These are phyloP conservation scores for Dreissena polymorpha DNA, from an alignment of 1,140 invertebrate species.

Conservation along the genomic window DNA sequence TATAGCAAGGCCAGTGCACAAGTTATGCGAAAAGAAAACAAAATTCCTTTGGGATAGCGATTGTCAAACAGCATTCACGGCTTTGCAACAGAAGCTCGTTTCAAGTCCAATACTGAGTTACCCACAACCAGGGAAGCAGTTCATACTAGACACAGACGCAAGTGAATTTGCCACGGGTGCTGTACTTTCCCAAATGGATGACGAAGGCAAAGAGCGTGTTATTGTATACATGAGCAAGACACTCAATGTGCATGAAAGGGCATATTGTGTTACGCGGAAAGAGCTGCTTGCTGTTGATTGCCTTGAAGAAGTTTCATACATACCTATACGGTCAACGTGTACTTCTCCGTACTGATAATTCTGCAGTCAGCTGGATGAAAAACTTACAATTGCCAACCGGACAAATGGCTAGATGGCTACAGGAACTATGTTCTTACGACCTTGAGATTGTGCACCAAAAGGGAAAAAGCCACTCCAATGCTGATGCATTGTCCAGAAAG, in stretches of 20 bases:
- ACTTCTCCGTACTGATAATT: slow-evolving; percentile 59
- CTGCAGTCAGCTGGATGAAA: slow-evolving; percentile 38
- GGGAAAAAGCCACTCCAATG: slow-evolving; percentile 5
- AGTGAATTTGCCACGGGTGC: slow-evolving; percentile 63
- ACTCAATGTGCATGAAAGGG: slow-evolving; percentile 74
- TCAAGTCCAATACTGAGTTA: slow-evolving; percentile 50
- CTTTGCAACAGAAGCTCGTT: slow-evolving; percentile 45
- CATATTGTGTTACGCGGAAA: slow-evolving; percentile 75
- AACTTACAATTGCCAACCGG: neutral
- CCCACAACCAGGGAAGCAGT: slow-evolving; percentile 40
- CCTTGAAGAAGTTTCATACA: slow-evolving; percentile 34
- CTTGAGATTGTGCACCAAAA: slow-evolving; percentile 1
- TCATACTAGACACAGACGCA: slow-evolving; percentile 64
- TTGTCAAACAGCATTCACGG: slow-evolving; percentile 38
- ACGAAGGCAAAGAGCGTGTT: slow-evolving; percentile 52
- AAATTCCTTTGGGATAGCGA: slow-evolving; percentile 53
- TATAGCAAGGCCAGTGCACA: slow-evolving; percentile 30
- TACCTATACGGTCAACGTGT: slow-evolving; percentile 62
- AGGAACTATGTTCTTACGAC: slow-evolving; percentile 20
- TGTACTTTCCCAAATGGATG: slow-evolving; percentile 64
- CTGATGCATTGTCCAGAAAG: slow-evolving; percentile 39
- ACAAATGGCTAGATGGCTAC: slow-evolving; percentile 32
- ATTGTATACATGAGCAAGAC: slow-evolving; percentile 59
- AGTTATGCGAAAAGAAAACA: slow-evolving; percentile 21
- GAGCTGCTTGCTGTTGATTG: neutral